phyloP scores from a whole-genome alignment of 2,797 vertebrate species.

The Hypotaenidia okinawae region DNA sequence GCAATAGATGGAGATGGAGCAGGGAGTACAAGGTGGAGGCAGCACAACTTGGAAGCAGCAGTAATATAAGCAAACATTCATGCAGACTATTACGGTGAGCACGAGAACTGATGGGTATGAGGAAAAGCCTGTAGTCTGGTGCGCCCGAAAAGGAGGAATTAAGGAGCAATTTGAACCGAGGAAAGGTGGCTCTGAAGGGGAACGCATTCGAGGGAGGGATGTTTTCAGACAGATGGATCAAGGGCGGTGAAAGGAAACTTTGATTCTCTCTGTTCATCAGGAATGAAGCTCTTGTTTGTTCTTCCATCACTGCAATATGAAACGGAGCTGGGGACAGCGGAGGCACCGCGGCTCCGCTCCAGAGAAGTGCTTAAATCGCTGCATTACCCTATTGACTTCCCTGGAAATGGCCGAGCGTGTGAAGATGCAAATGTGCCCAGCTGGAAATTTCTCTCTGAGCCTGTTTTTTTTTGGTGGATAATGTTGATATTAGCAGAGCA shows the following conservation, averaged over 20 bases:
- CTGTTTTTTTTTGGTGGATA: neutral
- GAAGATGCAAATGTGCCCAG: slow-evolving; percentile 9
- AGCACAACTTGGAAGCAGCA: slow-evolving; percentile 28
- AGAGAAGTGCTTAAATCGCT: neutral
- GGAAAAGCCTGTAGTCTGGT: slow-evolving; percentile 27
- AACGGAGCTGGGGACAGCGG: rapidly evolving
- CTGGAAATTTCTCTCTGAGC: slow-evolving; percentile 25
- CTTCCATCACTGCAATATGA: neutral
- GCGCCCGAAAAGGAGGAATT: slow-evolving; percentile 27
- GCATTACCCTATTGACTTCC: neutral
- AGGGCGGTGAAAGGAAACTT: neutral
- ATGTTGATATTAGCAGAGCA: neutral
- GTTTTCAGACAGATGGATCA: slow-evolving; percentile 36
- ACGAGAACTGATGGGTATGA: slow-evolving; percentile 29
- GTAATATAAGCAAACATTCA: slow-evolving; percentile 54
- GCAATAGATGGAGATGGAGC: slow-evolving; percentile 55
- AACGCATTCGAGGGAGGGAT: slow-evolving; percentile 6
- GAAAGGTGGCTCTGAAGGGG: slow-evolving; percentile 14
- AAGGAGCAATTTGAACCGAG: slow-evolving; percentile 39
- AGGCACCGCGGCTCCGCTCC: rapidly evolving
- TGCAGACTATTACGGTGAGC: neutral
- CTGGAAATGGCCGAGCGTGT: neutral
- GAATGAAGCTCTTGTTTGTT: neutral
- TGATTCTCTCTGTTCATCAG: neutral
- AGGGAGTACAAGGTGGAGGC: slow-evolving; percentile 28